These are phyloP conservation scores for Hyla sarda DNA, from an alignment of 2,113 vertebrate genomes.

Conservation along the genomic window DNA sequence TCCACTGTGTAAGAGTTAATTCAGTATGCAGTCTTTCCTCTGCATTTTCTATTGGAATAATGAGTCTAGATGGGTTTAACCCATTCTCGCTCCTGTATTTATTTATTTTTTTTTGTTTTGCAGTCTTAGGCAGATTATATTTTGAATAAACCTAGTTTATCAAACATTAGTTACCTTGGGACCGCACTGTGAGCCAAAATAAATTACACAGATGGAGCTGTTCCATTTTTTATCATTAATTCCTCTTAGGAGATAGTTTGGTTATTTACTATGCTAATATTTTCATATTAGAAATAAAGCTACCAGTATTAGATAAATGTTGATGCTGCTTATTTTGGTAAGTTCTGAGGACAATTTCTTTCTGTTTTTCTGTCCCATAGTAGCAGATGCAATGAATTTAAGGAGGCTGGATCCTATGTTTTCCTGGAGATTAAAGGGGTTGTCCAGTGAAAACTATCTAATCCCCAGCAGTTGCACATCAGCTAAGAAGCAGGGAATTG, in stretches of 20 bases:
- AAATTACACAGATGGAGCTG: background rate
- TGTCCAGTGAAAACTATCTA: no score
- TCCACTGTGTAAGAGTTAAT: conserved; percentile 34
- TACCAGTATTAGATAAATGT: background rate
- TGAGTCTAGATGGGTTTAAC: conserved; percentile 4
- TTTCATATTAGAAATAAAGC: background rate
- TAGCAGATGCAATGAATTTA: background rate
- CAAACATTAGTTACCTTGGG: background rate
- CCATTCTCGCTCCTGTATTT: background rate
- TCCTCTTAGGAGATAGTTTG: background rate
- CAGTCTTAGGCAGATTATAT: background rate
- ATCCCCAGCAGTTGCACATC: no score
- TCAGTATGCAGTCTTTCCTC: background rate
- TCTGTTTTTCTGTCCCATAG: background rate
- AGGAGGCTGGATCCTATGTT: no score
- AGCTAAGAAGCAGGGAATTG: no score
- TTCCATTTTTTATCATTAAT: background rate
- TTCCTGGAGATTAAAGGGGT: background rate
- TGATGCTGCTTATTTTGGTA: background rate
- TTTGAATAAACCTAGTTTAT: background rate
- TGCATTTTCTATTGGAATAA: background rate
- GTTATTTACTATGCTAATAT: background rate
- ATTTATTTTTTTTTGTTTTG: background rate
- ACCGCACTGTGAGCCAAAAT: background rate
- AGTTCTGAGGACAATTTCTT: background rate